Conservation (phyloP, 2,113 vertebrate species). For the Brachionichthys hirsutus region DNA sequence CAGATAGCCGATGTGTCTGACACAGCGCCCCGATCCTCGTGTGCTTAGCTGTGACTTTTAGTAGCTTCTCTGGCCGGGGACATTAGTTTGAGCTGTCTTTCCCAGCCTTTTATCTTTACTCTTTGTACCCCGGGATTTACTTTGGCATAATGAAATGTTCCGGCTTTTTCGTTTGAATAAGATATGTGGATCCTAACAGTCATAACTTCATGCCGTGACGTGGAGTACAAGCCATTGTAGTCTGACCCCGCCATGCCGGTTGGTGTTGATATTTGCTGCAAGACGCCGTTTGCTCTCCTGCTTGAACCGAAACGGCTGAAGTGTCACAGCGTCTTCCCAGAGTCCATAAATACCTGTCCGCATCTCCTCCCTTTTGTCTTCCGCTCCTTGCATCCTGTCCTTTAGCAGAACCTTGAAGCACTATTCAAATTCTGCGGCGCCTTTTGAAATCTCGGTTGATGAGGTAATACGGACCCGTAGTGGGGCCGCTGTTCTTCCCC, state of each 20-base stretch:
- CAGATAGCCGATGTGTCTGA: slow-evolving; percentile 65
- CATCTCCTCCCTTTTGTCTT: slow-evolving; percentile 23
- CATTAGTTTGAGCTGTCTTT: slow-evolving; percentile 29
- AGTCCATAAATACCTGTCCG: slow-evolving; percentile 64
- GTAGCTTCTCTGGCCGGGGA: slow-evolving; percentile 28
- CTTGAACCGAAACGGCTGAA: slow-evolving; percentile 64
- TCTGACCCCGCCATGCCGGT: slow-evolving; percentile 11
- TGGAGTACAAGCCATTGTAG: slow-evolving; percentile 7
- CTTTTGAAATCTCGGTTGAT: slow-evolving; percentile 79
- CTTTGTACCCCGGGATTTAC: slow-evolving; percentile 11
- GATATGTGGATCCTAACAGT: slow-evolving; percentile 6
- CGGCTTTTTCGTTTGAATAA: slow-evolving; percentile 1
- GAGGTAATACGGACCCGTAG: slow-evolving; percentile 71
- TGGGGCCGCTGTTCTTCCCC: slow-evolving; percentile 64
- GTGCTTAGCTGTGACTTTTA: slow-evolving; percentile 59
- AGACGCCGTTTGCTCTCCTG: slow-evolving; percentile 52
- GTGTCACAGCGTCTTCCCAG: slow-evolving; percentile 52
- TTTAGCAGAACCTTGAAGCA: slow-evolving; percentile 76
- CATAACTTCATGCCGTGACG: not conserved
- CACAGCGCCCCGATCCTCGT: slow-evolving; percentile 63
- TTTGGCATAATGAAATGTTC: slow-evolving; percentile 17
- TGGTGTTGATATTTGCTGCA: slow-evolving; percentile 44
- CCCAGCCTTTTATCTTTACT: slow-evolving; percentile 35
- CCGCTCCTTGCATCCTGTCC: slow-evolving; percentile 59
- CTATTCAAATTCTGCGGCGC: slow-evolving; percentile 76